Percentiles rank a stretch among this genome's conserved stretches.
phyloP scores from a whole-genome alignment of 2,888 invertebrate species.

The Polymixis lichenea region DNA sequence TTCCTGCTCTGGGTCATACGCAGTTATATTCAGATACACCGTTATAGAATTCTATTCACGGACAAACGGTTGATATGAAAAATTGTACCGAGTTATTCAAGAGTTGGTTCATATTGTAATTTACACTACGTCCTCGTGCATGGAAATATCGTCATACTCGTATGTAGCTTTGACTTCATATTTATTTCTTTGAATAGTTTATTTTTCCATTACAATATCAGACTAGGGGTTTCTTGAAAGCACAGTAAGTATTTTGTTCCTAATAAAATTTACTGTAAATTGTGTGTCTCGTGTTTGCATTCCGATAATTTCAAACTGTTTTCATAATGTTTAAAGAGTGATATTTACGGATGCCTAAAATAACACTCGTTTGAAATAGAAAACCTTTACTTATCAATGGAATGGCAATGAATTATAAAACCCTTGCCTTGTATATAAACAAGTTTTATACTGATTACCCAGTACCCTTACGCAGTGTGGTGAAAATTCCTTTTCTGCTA shows the following conservation, averaged over 20 bases:
- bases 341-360: background rate
- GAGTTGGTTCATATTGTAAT: slow-evolving; percentile 18
- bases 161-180: background rate
- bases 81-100: slow-evolving; percentile 30
- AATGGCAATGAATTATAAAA: background rate
- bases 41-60: slow-evolving; percentile 60
- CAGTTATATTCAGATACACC: slow-evolving; percentile 51
- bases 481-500: background rate
- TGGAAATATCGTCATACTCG: background rate
- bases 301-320: background rate
- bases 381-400: background rate
- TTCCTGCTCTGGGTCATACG: slow-evolving; percentile 56
- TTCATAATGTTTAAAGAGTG: background rate
- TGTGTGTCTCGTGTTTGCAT: background rate
- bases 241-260: background rate
- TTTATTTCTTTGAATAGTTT: background rate
- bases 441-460: background rate
- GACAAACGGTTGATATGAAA: slow-evolving; percentile 37
- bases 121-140: background rate
- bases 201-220: background rate
- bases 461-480: background rate
- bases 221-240: background rate
- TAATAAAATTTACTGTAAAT: background rate
- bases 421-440: background rate
- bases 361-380: background rate